Conservation (phyloP, 1,140 invertebrate genomes). For the Sitodiplosis mosellana region DNA sequence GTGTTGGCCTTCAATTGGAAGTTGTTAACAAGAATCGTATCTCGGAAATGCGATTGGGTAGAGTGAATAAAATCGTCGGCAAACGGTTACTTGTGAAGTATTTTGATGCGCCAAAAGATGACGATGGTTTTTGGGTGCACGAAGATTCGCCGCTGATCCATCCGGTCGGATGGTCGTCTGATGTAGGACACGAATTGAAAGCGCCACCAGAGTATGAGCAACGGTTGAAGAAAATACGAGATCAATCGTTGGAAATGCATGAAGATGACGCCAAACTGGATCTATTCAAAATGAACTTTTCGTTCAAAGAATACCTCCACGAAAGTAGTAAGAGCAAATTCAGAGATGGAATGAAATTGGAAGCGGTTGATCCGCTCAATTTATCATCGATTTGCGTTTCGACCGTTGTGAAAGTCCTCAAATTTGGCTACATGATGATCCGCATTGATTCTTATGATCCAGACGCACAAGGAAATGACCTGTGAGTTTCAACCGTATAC, state of each 20-base stretch:
- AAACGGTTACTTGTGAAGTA: conserved; percentile 81
- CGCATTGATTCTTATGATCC: conserved; percentile 79
- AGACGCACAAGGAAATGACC: conserved; percentile 68
- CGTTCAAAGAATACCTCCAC: conserved; percentile 22
- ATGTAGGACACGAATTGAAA: conserved; percentile 67
- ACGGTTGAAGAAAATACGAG: conserved; percentile 25
- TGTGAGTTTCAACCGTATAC: conserved; percentile 35
- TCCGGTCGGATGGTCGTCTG: conserved; percentile 85
- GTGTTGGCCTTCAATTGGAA: conserved; percentile 68
- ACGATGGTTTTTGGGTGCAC: conserved; percentile 88
- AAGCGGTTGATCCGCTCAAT: conserved; percentile 92
- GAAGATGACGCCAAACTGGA: conserved; percentile 56
- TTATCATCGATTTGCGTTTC: conserved; percentile 86
- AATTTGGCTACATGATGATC: conserved; percentile 90
- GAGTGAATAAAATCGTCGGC: conserved; percentile 74
- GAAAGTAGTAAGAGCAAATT: conserved; percentile 35
- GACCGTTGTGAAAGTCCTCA: conserved; percentile 81
- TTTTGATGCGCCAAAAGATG: conserved; percentile 62
- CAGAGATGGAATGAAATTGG: conserved; percentile 82
- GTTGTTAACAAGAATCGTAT: conserved; percentile 92
- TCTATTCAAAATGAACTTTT: conserved; percentile 40
- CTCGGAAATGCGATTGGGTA: conserved; percentile 78
- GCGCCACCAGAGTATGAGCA: conserved; percentile 61
- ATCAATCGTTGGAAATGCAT: conserved; percentile 24
- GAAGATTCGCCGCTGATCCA: conserved; percentile 88